phyloP scores from a whole-genome alignment of 2,888 invertebrate species.

The Nemurella pictetii region DNA sequence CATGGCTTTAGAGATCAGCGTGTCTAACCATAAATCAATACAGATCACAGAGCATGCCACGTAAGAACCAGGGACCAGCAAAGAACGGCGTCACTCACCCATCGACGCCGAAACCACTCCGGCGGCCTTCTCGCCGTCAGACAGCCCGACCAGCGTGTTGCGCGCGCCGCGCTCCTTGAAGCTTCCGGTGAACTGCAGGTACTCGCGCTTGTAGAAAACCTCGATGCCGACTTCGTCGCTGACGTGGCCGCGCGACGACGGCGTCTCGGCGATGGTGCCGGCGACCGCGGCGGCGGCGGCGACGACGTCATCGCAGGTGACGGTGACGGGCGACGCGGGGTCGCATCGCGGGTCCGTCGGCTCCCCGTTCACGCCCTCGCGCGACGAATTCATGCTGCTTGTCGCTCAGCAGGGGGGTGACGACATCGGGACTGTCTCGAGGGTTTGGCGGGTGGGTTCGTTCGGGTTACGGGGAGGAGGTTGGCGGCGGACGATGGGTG shows the following conservation, averaged over 20 bases:
- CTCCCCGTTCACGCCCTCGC: not conserved
- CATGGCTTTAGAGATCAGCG: no score
- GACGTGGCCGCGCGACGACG: constrained; percentile 16
- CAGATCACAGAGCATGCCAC: no score
- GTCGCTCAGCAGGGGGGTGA: not conserved
- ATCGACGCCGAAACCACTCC: constrained; percentile 61
- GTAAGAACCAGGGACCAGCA: no score
- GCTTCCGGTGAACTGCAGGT: constrained; percentile 46
- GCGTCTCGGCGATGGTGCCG: not conserved
- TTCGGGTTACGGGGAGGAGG: no score
- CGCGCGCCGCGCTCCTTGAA: constrained; percentile 62
- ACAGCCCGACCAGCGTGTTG: constrained; percentile 54
- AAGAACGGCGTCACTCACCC: not conserved
- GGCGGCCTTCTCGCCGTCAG: constrained; percentile 50
- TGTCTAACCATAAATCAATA: no score
- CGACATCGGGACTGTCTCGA: not conserved
- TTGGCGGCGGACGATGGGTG: no score
- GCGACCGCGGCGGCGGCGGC: not conserved
- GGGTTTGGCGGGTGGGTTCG: no score
- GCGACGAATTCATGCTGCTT: not conserved
- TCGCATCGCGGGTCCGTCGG: constrained; percentile 11
- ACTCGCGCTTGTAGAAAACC: constrained; percentile 30
- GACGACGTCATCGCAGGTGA: not conserved
- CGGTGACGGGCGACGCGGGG: not conserved
- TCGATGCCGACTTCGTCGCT: constrained; percentile 9